These are phyloP conservation scores for Macrotis lagotis DNA, from an alignment of 2,113 vertebrate genomes.

Conservation along the genomic window DNA sequence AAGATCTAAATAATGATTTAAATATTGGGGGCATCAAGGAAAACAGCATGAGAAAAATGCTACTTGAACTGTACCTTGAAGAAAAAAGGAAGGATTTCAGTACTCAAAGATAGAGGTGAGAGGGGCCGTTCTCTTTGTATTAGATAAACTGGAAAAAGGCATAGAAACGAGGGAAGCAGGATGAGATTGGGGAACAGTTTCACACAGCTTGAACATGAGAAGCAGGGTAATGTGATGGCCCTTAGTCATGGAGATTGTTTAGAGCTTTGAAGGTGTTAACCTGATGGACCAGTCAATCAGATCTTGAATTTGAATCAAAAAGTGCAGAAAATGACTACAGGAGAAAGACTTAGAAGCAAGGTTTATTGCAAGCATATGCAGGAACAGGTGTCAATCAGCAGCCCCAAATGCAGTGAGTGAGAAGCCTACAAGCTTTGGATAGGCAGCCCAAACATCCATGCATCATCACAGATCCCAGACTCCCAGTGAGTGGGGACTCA, in stretches of 20 bases:
- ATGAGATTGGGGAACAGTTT: background rate
- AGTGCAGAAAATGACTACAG: background rate
- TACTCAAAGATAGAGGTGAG: background rate
- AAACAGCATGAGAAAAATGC: background rate
- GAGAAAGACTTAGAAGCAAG: background rate
- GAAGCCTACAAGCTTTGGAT: background rate
- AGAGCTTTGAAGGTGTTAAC: background rate
- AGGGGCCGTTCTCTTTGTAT: background rate
- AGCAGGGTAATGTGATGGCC: background rate
- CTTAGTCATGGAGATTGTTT: background rate
- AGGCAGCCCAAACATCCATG: background rate
- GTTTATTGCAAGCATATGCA: background rate
- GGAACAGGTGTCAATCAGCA: background rate
- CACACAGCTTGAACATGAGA: background rate
- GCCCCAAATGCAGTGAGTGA: background rate
- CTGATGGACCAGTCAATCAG: background rate
- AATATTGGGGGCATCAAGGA: background rate
- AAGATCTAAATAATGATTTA: background rate
- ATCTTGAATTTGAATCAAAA: background rate
- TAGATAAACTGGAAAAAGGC: background rate
- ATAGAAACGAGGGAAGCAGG: background rate
- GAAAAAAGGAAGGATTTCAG: background rate
- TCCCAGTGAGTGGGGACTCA: background rate
- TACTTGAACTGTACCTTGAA: background rate
- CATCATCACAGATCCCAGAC: background rate